Percentiles rank a stretch among this genome's conserved stretches.
Conservation (phyloP, 1,140 invertebrate species). For the Ditylenchus dipsaci region DNA sequence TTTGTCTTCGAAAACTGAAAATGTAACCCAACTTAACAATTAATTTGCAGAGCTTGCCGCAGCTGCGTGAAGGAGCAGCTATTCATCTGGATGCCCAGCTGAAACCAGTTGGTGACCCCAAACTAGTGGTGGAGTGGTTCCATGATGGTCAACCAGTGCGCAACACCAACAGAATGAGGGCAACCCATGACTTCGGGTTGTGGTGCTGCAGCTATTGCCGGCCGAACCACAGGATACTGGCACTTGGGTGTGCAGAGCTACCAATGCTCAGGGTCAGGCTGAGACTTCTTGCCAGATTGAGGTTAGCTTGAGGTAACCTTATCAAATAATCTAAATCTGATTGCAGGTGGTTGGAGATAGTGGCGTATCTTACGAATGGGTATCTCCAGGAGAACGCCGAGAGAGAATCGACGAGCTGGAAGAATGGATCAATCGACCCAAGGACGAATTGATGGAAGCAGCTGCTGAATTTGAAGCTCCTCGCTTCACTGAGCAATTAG, state of each 20-base stretch:
- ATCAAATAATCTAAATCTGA: conserved; percentile 65
- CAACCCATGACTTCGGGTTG: conserved; percentile 91
- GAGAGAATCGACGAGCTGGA: conserved; percentile 60
- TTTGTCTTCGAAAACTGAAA: neutral
- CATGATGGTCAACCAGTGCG: conserved; percentile 85
- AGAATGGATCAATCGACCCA: conserved; percentile 51
- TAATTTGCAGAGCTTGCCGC: conserved; percentile 29
- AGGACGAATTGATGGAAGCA: conserved; percentile 44
- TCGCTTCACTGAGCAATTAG: conserved; percentile 44
- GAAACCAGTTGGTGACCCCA: conserved; percentile 81
- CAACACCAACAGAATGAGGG: conserved; percentile 70
- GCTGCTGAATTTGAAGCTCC: conserved; percentile 50
- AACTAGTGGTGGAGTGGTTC: conserved; percentile 90
- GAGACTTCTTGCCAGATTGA: conserved; percentile 84
- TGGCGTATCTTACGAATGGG: conserved; percentile 85
- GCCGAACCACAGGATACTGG: conserved; percentile 86
- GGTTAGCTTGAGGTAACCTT: conserved; percentile 60
- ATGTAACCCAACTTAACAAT: neutral
- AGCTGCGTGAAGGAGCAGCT: conserved; percentile 78
- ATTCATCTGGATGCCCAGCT: conserved; percentile 87
- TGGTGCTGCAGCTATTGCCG: conserved; percentile 88
- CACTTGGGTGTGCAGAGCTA: conserved; percentile 76
- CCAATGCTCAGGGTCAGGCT: conserved; percentile 82
- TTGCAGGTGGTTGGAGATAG: conserved; percentile 65
- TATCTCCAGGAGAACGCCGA: conserved; percentile 84